Conservation (phyloP, 2,888 invertebrate species). For the Seira ritae region DNA sequence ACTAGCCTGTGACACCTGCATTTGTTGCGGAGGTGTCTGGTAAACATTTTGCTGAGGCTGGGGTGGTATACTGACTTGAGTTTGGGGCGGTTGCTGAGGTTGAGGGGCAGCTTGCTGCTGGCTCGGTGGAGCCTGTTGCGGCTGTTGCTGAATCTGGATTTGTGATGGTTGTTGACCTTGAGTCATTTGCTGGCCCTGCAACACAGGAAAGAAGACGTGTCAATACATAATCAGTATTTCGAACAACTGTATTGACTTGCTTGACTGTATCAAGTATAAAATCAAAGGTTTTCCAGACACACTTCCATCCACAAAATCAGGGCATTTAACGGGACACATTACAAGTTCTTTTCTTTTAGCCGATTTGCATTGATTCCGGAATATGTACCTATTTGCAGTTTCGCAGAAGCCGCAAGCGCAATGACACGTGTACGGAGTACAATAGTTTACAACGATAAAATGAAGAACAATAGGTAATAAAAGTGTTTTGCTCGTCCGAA, state of each 20-base stretch:
- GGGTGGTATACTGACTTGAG: constrained; percentile 77
- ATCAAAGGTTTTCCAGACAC: no score
- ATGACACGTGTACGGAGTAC: no score
- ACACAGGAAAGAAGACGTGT: not conserved
- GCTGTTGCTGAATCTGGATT: constrained; percentile 64
- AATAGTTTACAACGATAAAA: no score
- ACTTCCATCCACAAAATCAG: no score
- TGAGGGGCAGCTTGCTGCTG: constrained; percentile 75
- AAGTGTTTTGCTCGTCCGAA: no score
- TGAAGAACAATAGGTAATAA: no score
- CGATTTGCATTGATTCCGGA: no score
- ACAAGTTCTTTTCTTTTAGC: no score
- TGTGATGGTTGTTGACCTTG: constrained; percentile 69
- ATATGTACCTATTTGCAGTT: no score
- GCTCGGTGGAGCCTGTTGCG: constrained; percentile 77
- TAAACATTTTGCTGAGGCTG: constrained; percentile 76
- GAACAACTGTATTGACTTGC: not conserved
- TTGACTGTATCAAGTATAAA: no score
- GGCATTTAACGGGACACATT: no score
- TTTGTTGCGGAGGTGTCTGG: constrained; percentile 78
- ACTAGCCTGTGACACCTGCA: constrained; percentile 76
- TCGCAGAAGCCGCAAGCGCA: no score
- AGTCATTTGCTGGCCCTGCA: constrained; percentile 42
- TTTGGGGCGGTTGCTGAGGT: constrained; percentile 76
- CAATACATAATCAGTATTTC: not conserved